Base-by-base conservation (phyloP, 1,140 invertebrate species). In the Ectropis grisescens region DNA sequence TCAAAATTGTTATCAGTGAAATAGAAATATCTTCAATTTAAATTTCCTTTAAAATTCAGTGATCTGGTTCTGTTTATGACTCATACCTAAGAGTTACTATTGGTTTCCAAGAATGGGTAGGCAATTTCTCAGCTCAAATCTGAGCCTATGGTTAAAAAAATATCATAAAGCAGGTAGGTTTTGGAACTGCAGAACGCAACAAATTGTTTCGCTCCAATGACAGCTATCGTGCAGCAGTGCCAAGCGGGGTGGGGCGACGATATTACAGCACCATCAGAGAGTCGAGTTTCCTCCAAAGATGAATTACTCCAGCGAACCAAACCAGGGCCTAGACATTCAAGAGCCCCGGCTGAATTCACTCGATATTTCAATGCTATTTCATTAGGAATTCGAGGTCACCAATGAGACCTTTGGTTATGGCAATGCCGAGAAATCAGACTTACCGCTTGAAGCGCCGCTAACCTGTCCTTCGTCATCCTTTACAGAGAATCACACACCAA, bases 401-500 rank as follows among this genome's bases (percentile, higher is more conserved):
- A 47, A 35, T 12, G 57, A 69, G 61, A 55, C 60, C 57, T 62
- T 67, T 72, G 57, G 66, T 65, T 76, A 65, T 47, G 55, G 52
- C 31, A 60, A 41, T 48, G 46, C 41, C 47, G 53, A 56, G 49
- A 52, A 59, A 59, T 50, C 28, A 56, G 66, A 87, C 91, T 90
- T 87, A 95, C 93, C 89, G 94, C 94, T 88, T 94, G 93, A 59
- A 97, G 88, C 79, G 94, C 95, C 86, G 94, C 93, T 89, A 98
- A 93, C 90, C 95, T 94, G 89, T 98, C 95, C 89, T 97, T 98
- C 83, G 94, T 96, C 95, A 97, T 97, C 84, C 85, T 91, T 84
- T 85, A 82, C 76, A 83, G 71, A 76, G 71, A 81, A 83, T 82
- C 83, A 84, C 86, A 85, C 84, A 84, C 82, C 80, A 82, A 83